Conservation (phyloP, 2,113 vertebrate genomes). For the Clupea harengus region DNA sequence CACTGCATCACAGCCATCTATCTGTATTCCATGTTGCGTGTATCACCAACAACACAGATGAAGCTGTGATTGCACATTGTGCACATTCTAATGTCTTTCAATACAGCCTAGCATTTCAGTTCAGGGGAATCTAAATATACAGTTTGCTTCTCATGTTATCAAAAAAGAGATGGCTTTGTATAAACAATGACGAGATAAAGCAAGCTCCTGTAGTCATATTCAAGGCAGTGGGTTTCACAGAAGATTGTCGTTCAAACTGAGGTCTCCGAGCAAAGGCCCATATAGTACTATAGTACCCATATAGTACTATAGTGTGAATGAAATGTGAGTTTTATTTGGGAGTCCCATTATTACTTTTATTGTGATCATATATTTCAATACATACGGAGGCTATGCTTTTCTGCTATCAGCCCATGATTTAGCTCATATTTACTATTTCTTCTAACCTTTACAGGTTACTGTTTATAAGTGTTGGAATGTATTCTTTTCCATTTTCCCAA, state of each 20-base stretch:
- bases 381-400: neutral
- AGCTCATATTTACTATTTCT: too few relatives aligned
- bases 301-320: neutral
- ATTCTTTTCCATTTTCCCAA: neutral
- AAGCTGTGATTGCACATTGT: constrained; percentile 28
- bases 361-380: neutral
- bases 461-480: neutral
- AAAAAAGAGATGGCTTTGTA: constrained; percentile 1
- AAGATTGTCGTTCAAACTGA: too few relatives aligned
- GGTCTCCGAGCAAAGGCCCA: neutral
- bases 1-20: constrained; percentile 22
- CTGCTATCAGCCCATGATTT: neutral
- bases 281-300: neutral
- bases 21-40: constrained; percentile 27
- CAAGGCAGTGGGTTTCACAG: neutral
- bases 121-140: neutral
- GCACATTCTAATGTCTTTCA: constrained; percentile 28
- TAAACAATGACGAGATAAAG: neutral
- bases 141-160: constrained; percentile 5
- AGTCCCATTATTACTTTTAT: neutral
- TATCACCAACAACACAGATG: constrained; percentile 25
- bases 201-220: neutral
- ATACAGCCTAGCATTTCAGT: constrained; percentile 33
- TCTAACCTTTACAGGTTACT: neutral
- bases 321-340: too few relatives aligned